Evolutionary conservation across 2,113 vertebrate genomes (phyloP).

Genomic region (Glareola pratincola): DNA sequence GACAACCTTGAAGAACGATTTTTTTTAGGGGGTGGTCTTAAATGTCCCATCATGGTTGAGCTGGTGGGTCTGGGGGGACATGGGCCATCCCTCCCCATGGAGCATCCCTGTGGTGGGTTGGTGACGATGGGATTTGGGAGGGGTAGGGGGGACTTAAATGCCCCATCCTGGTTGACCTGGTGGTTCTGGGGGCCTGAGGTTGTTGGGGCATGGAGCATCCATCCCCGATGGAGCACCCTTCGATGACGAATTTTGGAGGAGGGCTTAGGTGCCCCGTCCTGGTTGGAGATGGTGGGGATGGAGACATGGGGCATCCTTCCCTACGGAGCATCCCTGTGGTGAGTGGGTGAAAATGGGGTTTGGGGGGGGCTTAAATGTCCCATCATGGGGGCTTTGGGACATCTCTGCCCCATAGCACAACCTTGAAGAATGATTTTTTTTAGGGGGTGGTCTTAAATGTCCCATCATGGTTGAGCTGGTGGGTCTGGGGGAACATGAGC

Average conservation of each 20-base stretch:
- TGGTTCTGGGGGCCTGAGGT: too few relatives aligned
- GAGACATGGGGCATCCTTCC: not conserved
- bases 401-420: accelerated
- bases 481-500: too few relatives aligned
- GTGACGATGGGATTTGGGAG: too few relatives aligned
- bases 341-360: not conserved
- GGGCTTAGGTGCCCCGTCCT: too few relatives aligned
- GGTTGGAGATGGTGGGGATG: not conserved
- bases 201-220: too few relatives aligned
- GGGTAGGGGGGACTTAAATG: too few relatives aligned
- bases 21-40: not conserved
- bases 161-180: too few relatives aligned
- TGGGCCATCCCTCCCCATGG: too few relatives aligned
- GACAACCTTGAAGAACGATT: not conserved
- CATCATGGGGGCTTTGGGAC: accelerated
- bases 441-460: not conserved
- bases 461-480: not conserved
- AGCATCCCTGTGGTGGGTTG: too few relatives aligned
- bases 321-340: accelerated
- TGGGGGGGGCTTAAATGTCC: too few relatives aligned
- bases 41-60: not conserved
- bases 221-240: too few relatives aligned
- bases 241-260: too few relatives aligned
- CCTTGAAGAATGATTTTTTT: not conserved
- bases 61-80: not conserved